Conservation (phyloP, 1,140 invertebrate genomes). For the Hirudo medicinalis region DNA sequence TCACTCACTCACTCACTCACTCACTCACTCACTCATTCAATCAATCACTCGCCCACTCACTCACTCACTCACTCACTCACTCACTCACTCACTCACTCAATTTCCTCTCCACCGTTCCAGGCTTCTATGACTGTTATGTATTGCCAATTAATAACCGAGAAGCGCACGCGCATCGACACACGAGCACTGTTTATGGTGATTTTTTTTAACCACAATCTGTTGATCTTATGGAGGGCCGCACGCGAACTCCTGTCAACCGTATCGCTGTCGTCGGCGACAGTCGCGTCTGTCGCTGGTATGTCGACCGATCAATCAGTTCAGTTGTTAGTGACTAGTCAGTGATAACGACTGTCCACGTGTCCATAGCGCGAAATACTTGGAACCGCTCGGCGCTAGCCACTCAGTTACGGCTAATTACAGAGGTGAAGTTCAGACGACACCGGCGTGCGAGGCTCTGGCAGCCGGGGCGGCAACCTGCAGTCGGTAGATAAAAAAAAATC, state of each 20-base stretch:
- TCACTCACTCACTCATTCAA: slow-evolving; percentile 11
- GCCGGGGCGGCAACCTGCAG: too few relatives aligned
- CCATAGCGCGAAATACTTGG: too few relatives aligned
- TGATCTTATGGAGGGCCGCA: neutral
- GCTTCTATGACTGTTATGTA: neutral
- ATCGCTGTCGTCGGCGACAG: neutral
- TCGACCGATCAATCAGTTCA: too few relatives aligned
- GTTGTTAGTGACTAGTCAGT: too few relatives aligned
- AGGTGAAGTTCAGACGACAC: too few relatives aligned
- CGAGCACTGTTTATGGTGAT: neutral
- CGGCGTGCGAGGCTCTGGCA: too few relatives aligned
- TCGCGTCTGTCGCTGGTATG: neutral
- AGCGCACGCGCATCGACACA: neutral
- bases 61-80: slow-evolving; percentile 14
- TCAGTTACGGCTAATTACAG: too few relatives aligned
- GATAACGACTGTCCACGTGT: too few relatives aligned
- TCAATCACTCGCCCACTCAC: slow-evolving; percentile 9
- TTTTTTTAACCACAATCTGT: neutral
- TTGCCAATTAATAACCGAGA: neutral
- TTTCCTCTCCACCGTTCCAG: neutral
- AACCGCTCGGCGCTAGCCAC: too few relatives aligned
- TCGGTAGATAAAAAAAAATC: too few relatives aligned
- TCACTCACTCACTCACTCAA: slow-evolving; percentile 9
- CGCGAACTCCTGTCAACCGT: neutral
- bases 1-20: slow-evolving; percentile 12